Percentiles rank a stretch among this genome's conserved stretches.
Evolutionary conservation across 2,797 vertebrate species (phyloP).

Genomic region (Brachyalestes nurse): DNA sequence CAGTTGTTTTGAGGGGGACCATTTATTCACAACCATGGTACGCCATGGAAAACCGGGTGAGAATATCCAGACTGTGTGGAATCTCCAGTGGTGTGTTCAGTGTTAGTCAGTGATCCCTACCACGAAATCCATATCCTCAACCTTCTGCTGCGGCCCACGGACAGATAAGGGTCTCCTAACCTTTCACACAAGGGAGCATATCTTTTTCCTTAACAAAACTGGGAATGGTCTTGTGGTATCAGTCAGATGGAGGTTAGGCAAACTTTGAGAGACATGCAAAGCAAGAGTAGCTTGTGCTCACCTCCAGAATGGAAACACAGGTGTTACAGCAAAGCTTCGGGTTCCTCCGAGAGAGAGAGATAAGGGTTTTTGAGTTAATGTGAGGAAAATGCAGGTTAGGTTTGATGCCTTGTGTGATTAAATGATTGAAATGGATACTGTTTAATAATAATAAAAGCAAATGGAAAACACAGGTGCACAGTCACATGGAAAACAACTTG

Average conservation of each 20-base stretch:
- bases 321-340: background rate
- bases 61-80: conserved; percentile 11
- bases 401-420: background rate
- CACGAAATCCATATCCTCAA: conserved; percentile 32
- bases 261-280: conserved; percentile 52
- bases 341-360: background rate
- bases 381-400: background rate
- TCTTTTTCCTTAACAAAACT: conserved; percentile 43
- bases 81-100: conserved; percentile 3
- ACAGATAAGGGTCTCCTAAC: conserved; percentile 49
- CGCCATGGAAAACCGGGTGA: background rate
- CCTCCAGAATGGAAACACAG: conserved; percentile 18
- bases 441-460: background rate
- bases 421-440: background rate
- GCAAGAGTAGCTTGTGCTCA: conserved; percentile 1
- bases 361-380: background rate
- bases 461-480: background rate
- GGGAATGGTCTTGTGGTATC: conserved; percentile 23
- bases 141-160: conserved; percentile 3
- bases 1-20: background rate
- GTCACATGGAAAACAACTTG: too few species aligned
- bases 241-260: conserved; percentile 53
- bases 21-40: background rate
- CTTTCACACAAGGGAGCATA: conserved; percentile 35
- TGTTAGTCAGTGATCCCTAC: conserved; percentile 28